These are phyloP conservation scores for Sicus ferrugineus DNA, from an alignment of 2,888 invertebrate genomes.

Conservation along the genomic window DNA sequence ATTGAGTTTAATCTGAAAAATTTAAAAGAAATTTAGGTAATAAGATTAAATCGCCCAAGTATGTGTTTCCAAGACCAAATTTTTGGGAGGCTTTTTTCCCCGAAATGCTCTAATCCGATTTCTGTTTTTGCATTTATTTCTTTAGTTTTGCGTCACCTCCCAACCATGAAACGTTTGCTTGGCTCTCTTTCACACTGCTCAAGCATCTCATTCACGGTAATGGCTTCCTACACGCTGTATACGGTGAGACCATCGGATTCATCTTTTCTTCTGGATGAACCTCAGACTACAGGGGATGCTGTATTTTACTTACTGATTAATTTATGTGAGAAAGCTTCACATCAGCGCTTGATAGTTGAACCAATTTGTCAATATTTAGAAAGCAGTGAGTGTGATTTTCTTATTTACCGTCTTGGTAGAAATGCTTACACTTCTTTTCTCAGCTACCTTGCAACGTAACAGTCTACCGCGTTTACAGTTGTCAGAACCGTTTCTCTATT, in stretches of 20 bases:
- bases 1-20: neutral
- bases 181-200: slow-evolving; percentile 81
- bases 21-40: slow-evolving; percentile 2
- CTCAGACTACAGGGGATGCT: slow-evolving; percentile 83
- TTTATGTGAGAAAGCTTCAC: slow-evolving; percentile 78
- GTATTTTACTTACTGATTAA: slow-evolving; percentile 85
- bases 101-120: too few relatives aligned
- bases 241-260: slow-evolving; percentile 56
- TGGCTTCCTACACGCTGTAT: slow-evolving; percentile 67
- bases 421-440: neutral
- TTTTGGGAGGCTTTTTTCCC: too few relatives aligned
- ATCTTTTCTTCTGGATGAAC: slow-evolving; percentile 66
- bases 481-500: slow-evolving; percentile 87
- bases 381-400: slow-evolving; percentile 50
- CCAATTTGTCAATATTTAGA: slow-evolving; percentile 78
- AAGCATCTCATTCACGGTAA: slow-evolving; percentile 74
- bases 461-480: slow-evolving; percentile 67
- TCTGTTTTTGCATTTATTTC: neutral
- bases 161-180: slow-evolving; percentile 84
- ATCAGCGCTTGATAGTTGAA: slow-evolving; percentile 77
- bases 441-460: slow-evolving; percentile 60
- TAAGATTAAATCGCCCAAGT: slow-evolving; percentile 5
- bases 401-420: slow-evolving; percentile 2
- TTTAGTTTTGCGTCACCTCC: slow-evolving; percentile 79
- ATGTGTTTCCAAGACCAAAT: neutral